Evolutionary conservation across 2,113 vertebrate genomes (phyloP).

Genomic region (Herpailurus yagouaroundi): DNA sequence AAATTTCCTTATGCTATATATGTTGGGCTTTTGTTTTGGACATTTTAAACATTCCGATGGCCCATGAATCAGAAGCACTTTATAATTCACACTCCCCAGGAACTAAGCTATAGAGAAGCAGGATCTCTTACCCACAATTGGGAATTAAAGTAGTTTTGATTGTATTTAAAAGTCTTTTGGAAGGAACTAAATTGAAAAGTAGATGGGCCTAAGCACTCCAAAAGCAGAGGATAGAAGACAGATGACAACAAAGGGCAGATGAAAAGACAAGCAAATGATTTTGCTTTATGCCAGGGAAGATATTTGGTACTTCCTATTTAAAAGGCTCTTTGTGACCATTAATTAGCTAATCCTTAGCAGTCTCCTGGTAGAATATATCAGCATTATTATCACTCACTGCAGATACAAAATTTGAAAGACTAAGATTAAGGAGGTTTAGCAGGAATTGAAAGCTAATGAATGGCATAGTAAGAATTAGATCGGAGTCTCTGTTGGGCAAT

Average conservation of each 20-base stretch:
- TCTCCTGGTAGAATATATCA: conserved; percentile 1
- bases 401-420: conserved; percentile 44
- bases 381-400: conserved; percentile 24
- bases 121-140: conserved; percentile 13
- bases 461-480: conserved; percentile 27
- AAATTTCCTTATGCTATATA: not conserved
- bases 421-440: conserved; percentile 29
- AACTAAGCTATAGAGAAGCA: conserved; percentile 8
- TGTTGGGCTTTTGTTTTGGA: not conserved
- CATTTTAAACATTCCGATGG: not conserved
- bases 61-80: not conserved
- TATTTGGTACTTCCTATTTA: conserved; percentile 12
- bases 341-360: conserved; percentile 57
- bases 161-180: conserved; percentile 17
- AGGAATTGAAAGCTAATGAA: conserved; percentile 46
- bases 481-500: conserved; percentile 12
- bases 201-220: conserved; percentile 21
- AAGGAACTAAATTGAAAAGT: conserved; percentile 41
- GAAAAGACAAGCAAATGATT: conserved; percentile 41
- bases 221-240: not conserved
- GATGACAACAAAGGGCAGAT: conserved; percentile 26
- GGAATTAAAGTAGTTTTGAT: not conserved
- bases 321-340: conserved; percentile 59
- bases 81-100: not conserved
- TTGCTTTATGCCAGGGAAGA: conserved; percentile 12